Conservation (phyloP, 2,797 vertebrate species). For the Platyrinchus mystaceus region DNA sequence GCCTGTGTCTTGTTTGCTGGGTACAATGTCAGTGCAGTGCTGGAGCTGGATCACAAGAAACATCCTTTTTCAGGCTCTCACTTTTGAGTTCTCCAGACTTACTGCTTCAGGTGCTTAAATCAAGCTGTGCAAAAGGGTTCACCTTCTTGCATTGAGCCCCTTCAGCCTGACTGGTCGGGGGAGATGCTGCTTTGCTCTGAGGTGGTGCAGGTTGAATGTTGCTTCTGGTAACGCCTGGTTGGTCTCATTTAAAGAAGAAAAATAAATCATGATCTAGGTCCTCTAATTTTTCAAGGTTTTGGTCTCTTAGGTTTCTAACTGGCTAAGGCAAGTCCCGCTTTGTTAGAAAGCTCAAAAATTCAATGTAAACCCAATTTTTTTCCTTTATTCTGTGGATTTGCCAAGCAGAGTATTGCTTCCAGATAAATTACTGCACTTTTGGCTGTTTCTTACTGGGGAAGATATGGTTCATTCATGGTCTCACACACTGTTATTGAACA, state of each 20-base stretch:
- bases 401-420: background rate
- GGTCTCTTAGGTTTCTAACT: background rate
- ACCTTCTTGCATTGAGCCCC: background rate
- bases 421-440: background rate
- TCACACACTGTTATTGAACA: background rate
- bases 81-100: background rate
- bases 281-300: background rate
- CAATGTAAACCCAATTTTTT: background rate
- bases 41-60: background rate
- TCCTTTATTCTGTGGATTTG: background rate
- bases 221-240: background rate
- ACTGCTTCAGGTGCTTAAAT: background rate
- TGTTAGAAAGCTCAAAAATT: conserved; percentile 1
- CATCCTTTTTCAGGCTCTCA: background rate
- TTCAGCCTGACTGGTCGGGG: background rate
- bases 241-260: background rate
- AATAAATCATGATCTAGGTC: background rate
- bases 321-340: background rate
- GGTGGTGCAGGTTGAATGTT: background rate
- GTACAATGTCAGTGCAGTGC: background rate
- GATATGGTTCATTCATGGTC: background rate
- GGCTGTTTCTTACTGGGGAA: background rate
- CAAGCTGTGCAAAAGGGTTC: background rate
- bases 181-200: background rate
- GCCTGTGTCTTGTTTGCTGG: fast-evolving